Conservation (phyloP, 2,797 vertebrate genomes). For the Leptoclinus maculatus region DNA sequence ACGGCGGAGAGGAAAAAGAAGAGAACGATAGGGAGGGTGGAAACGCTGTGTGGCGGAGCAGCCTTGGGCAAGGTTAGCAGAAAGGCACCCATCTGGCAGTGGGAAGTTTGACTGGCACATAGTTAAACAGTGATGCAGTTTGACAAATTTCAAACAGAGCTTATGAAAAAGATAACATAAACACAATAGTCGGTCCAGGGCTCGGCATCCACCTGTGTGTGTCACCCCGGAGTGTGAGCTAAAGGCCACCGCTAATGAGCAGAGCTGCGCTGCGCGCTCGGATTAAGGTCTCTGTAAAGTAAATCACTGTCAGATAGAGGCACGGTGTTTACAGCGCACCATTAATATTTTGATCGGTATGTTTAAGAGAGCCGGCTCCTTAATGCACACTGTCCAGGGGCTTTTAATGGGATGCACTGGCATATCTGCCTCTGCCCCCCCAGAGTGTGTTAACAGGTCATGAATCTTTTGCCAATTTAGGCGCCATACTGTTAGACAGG, state of each 20-base stretch:
- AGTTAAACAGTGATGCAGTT: slow-evolving; percentile 95
- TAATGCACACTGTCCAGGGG: slow-evolving; percentile 88
- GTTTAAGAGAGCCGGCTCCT: slow-evolving; percentile 91
- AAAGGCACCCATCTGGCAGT: slow-evolving; percentile 90
- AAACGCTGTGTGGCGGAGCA: slow-evolving; percentile 81
- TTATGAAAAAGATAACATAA: slow-evolving; percentile 94
- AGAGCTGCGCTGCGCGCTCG: slow-evolving; percentile 81
- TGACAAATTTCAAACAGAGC: slow-evolving; percentile 96
- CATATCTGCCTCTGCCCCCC: slow-evolving; percentile 82
- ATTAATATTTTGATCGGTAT: slow-evolving; percentile 93
- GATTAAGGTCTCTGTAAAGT: slow-evolving; percentile 90
- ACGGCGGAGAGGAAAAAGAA: background rate
- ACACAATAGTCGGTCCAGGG: slow-evolving; percentile 85
- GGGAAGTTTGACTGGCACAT: slow-evolving; percentile 88
- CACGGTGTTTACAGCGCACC: slow-evolving; percentile 86
- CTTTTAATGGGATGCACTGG: slow-evolving; percentile 81
- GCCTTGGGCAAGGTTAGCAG: slow-evolving; percentile 87
- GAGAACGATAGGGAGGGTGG: background rate
- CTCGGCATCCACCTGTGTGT: slow-evolving; percentile 90
- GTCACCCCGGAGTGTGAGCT: slow-evolving; percentile 87
- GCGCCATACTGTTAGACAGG: slow-evolving; percentile 26
- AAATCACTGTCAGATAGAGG: slow-evolving; percentile 92
- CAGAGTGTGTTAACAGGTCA: slow-evolving; percentile 87
- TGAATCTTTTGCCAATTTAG: slow-evolving; percentile 83
- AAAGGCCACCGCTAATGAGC: slow-evolving; percentile 90